These are phyloP conservation scores for Drosophila bifasciata DNA, from an alignment of 1,140 invertebrate species.

Conservation along the genomic window DNA sequence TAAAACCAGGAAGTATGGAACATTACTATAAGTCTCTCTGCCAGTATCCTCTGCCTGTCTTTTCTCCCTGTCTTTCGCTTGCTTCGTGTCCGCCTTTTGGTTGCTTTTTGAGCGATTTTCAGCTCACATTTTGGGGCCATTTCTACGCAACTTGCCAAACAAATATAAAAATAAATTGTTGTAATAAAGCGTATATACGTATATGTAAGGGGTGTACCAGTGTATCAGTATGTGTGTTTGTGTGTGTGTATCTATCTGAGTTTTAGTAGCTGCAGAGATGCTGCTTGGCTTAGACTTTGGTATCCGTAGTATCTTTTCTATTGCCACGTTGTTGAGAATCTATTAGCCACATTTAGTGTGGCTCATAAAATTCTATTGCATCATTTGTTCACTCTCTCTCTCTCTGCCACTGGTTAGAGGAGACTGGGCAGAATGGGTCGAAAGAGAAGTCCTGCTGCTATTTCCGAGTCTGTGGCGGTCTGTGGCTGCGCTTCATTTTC, in stretches of 20 bases:
- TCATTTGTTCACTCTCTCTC: conserved; percentile 72
- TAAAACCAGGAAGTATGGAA: conserved; percentile 61
- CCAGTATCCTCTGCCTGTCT: conserved; percentile 10
- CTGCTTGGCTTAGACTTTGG: conserved; percentile 66
- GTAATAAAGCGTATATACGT: conserved; percentile 52
- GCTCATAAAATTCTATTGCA: conserved; percentile 83
- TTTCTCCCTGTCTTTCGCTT: no score
- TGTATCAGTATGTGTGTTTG: no score
- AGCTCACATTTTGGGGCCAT: conserved; percentile 64
- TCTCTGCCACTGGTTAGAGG: conserved; percentile 59
- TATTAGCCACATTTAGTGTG: conserved; percentile 82
- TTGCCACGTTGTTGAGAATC: conserved; percentile 82
- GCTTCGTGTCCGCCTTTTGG: conserved; percentile 24
- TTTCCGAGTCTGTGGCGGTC: background rate
- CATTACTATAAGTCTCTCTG: conserved; percentile 50
- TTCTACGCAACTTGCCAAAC: conserved; percentile 80
- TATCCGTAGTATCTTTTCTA: conserved; percentile 79
- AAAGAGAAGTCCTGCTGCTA: conserved; percentile 8
- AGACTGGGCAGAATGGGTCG: conserved; percentile 40
- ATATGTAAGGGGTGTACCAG: background rate
- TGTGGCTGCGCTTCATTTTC: conserved; percentile 42
- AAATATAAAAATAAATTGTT: conserved; percentile 83
- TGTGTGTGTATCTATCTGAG: no score
- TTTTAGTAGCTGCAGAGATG: conserved; percentile 16
- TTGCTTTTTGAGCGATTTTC: conserved; percentile 71